Base-by-base conservation (phyloP, 2,888 invertebrate genomes). In the Ennomos erosarius region DNA sequence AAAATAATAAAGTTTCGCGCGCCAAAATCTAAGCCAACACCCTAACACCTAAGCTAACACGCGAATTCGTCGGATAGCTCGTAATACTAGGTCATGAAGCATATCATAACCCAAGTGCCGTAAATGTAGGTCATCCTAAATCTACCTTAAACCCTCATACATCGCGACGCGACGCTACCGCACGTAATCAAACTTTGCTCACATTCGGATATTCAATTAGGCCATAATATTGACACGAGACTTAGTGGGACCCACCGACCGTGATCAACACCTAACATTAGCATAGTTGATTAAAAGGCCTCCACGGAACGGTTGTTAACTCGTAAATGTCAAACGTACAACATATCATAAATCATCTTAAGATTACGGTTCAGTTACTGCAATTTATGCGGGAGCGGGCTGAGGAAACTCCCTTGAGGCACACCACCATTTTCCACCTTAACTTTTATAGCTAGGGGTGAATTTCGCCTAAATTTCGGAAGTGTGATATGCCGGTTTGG, bases 251-350 rank as follows among this genome's bases (percentile, higher is more conserved):
- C 80, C 78, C 75, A 67, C 74, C 75, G 73, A 75, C 71, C 78
- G 76, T 79, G 84, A 87, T 86, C 85, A 85, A 87, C 88, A 85
- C 82, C 86, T 86, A 84, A 87, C 89, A 90, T 91, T 91, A 89
- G 86, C 89, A 89, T 89, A 89, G 88, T 88, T 91, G 90, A 91
- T 91, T 91, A 91, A 90, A 90, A 91, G 87, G 88, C 87, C 88
- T 85, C 82, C 82, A 77, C 82, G 79, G 78, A 79, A 82, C 74
- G 76, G 79, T 82, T 87, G 90, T 89, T 88, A 89, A 87, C 85
- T 90, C 87, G 89, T 90, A 87, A 90, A 90, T 84, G 90, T 92
- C 90, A 90, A 81, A 83, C 82, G 82, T 88, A 85, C 84, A 81
- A 85, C 85, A 84, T 84, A 81, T 88, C 88, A 91, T 92, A 91